Base-by-base conservation (phyloP, 2,797 vertebrate species). In the Trachurus trachurus region DNA sequence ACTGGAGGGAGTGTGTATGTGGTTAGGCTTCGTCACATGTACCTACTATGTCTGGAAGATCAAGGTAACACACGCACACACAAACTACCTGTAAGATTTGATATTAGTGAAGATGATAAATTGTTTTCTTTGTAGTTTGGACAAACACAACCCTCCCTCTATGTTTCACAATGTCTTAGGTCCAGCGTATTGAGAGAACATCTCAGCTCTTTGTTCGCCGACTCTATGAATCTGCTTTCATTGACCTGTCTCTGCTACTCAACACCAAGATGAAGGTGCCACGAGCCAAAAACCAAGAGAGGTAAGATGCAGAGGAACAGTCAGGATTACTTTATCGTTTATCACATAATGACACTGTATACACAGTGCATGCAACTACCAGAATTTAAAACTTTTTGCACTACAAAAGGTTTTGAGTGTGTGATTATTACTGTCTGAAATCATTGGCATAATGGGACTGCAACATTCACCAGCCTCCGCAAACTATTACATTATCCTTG, bases 141-240 rank as follows among this genome's bases (percentile, higher is more conserved):
- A 52, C n/a, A 29, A 66, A 66, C 37, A 39, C 53, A 66, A 22
- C 4, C 15, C 49, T 40, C 37, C 17, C 37, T 68, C 2, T 45
- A 8, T 70, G 68, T 12, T 63, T 70, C 26, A 50, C 17, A n/a
- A 17, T 57, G 34, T 34, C 47, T 47, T 62, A 93, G 92, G 86
- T 93, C 67, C 91, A 96, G 62, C 94, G 95, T 19, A 96, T 96
- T 2, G 96, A 96, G 76, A 92, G 96, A 78, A 96, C 96, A 1
- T 92, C 95, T 50, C 95, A 96, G 86, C 92, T 96, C 19, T 96
- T 96, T 86, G 95, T 96, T 39, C 94, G 96, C 1, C 92, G 95
- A 4, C 84, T 96, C 29, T 96, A 96, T 42, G 96, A 96, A 87
- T 94, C 96, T 4, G 94, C 94, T 69, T 96, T 96, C 85, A 95